These are phyloP conservation scores for Trissonchulus sp. DNA, from an alignment of 2,888 invertebrate genomes.

Conservation along the genomic window DNA sequence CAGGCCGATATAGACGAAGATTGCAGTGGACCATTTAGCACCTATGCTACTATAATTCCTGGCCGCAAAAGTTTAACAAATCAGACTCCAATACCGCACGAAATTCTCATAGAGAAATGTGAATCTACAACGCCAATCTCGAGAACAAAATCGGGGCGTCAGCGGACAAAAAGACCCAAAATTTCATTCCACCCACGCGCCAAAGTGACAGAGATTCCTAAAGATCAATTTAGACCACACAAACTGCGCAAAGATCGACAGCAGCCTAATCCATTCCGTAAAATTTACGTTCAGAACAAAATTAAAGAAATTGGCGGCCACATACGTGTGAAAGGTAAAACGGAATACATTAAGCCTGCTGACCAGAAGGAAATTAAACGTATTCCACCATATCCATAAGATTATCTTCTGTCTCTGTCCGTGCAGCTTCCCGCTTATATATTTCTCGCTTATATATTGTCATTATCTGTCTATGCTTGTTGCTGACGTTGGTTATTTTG, in stretches of 20 bases:
- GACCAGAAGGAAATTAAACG: too few species aligned
- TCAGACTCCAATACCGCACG: too few species aligned
- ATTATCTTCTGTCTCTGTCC: too few species aligned
- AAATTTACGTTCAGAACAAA: conserved; percentile 21
- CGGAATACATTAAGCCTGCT: neutral
- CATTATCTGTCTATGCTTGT: too few species aligned
- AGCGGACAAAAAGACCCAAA: neutral
- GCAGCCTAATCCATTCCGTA: neutral
- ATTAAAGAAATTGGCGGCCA: conserved; percentile 25
- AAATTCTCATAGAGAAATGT: too few species aligned
- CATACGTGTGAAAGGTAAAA: neutral
- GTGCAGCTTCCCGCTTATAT: too few species aligned
- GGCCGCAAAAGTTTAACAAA: too few species aligned
- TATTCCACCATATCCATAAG: too few species aligned
- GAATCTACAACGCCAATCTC: neutral
- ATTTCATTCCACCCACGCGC: neutral
- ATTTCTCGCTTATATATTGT: too few species aligned
- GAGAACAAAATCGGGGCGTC: neutral
- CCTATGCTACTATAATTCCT: too few species aligned
- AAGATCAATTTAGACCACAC: conserved; percentile 14
- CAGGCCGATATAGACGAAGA: too few species aligned
- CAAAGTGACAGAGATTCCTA: neutral
- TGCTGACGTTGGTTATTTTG: too few species aligned
- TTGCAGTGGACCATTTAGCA: neutral
- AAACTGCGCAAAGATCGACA: conserved; percentile 24